Evolutionary conservation across 2,888 invertebrate species (phyloP).

Genomic region (Eilema depressum): DNA sequence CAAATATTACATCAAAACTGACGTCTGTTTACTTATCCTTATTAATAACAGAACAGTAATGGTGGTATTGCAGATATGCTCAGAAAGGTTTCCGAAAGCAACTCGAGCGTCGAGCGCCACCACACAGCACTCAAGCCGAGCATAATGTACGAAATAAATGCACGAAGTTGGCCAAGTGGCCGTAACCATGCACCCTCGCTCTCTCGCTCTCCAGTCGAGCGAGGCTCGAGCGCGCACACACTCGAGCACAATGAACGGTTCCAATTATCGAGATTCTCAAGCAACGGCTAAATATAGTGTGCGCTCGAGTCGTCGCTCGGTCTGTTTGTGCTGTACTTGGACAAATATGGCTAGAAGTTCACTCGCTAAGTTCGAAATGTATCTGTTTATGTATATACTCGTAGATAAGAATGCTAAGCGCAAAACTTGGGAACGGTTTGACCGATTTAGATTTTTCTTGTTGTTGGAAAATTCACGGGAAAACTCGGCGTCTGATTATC

Average conservation of each 20-base stretch:
- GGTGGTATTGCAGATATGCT: not conserved
- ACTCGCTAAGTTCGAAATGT: not conserved
- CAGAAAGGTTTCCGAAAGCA: conserved; percentile 8
- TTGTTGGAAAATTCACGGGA: too few relatives aligned
- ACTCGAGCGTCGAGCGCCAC: conserved; percentile 20
- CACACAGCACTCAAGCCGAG: conserved; percentile 26
- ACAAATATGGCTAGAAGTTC: not conserved
- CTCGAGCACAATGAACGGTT: conserved; percentile 41
- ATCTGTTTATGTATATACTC: not conserved
- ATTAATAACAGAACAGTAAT: not conserved
- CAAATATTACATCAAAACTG: not conserved
- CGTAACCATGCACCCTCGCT: conserved; percentile 23
- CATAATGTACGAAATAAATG: conserved; percentile 32
- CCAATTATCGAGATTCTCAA: conserved; percentile 44
- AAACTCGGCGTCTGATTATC: too few relatives aligned
- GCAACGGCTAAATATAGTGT: conserved; percentile 20
- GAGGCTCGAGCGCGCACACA: conserved; percentile 28
- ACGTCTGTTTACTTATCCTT: not conserved
- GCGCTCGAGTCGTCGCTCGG: not conserved
- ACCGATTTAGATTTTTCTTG: too few relatives aligned
- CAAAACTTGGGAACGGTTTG: too few relatives aligned
- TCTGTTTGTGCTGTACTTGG: conserved; percentile 19
- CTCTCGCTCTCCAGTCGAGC: conserved; percentile 22
- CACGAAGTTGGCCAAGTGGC: conserved; percentile 28
- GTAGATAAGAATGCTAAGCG: too few relatives aligned